Percentiles rank a stretch among this genome's conserved stretches.
These are phyloP conservation scores for Creontiades dilutus DNA, from an alignment of 2,888 invertebrate genomes.

Conservation along the genomic window DNA sequence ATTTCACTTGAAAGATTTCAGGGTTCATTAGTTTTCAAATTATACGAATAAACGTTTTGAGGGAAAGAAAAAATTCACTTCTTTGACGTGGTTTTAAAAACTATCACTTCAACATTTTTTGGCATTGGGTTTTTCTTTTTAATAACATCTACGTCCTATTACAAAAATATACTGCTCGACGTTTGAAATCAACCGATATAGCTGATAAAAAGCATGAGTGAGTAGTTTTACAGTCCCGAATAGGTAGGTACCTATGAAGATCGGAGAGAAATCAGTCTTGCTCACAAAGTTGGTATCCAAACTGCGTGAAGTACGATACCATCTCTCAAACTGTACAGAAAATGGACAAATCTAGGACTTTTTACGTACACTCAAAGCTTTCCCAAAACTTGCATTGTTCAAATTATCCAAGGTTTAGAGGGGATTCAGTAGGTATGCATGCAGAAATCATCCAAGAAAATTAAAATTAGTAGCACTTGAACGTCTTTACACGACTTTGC, in stretches of 20 bases:
- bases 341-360: no score
- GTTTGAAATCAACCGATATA: constrained; percentile 22
- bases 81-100: constrained; percentile 48
- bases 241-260: background rate
- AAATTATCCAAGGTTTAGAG: no score
- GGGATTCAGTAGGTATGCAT: no score
- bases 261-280: constrained; percentile 17
- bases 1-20: no score
- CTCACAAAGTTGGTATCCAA: no score
- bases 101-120: constrained; percentile 62
- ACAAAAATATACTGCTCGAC: constrained; percentile 62
- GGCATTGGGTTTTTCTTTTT: constrained; percentile 27
- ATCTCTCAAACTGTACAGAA: no score
- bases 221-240: background rate
- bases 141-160: constrained; percentile 54
- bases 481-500: background rate
- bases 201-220: background rate
- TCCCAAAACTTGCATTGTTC: no score
- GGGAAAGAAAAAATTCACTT: constrained; percentile 8
- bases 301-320: no score
- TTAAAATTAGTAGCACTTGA: background rate
- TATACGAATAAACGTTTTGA: constrained; percentile 37
- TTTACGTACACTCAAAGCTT: no score
- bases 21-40: background rate
- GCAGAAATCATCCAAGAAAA: no score